Percentiles rank a stretch among this genome's conserved stretches.
Evolutionary conservation across 2,888 invertebrate genomes (phyloP).

Genomic region (Dryocosmus kuriphilus): DNA sequence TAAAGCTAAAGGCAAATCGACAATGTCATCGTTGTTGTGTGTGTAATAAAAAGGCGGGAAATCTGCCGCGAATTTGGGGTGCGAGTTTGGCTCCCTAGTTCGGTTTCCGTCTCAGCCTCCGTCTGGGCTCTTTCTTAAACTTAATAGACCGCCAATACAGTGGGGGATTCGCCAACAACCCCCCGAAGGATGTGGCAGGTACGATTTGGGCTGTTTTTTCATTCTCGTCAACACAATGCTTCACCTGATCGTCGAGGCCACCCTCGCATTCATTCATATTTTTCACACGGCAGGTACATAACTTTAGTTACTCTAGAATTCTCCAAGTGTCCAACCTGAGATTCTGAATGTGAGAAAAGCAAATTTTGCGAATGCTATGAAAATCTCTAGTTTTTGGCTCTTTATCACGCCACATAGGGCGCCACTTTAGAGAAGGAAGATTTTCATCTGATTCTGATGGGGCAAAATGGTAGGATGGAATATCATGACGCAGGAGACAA

Average conservation of each 20-base stretch:
- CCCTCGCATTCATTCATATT: slow-evolving; percentile 70
- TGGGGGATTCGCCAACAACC: slow-evolving; percentile 43
- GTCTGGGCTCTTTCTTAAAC: slow-evolving; percentile 35
- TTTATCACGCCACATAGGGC: not conserved
- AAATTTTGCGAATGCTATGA: not conserved
- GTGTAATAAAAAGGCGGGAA: slow-evolving; percentile 37
- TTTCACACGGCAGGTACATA: slow-evolving; percentile 67
- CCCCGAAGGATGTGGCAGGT: slow-evolving; percentile 63
- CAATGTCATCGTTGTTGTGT: slow-evolving; percentile 9
- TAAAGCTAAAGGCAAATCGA: not conserved
- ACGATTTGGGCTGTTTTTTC: slow-evolving; percentile 66
- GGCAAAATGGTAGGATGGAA: no score
- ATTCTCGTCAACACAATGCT: slow-evolving; percentile 69
- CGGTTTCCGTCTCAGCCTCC: slow-evolving; percentile 28
- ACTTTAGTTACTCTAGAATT: not conserved
- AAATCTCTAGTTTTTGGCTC: not conserved
- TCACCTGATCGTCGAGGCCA: slow-evolving; percentile 71
- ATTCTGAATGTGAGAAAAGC: slow-evolving; percentile 12
- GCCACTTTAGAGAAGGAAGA: not conserved
- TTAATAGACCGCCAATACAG: slow-evolving; percentile 15
- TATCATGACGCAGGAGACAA: no score
- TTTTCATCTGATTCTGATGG: not conserved
- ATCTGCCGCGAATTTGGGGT: slow-evolving; percentile 33
- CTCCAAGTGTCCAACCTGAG: not conserved
- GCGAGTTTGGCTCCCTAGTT: slow-evolving; percentile 29